A percentile compares a stretch with the other conserved stretches of the same genome.
Conservation (phyloP, 1,140 invertebrate species). For the Papilio dardanus region DNA sequence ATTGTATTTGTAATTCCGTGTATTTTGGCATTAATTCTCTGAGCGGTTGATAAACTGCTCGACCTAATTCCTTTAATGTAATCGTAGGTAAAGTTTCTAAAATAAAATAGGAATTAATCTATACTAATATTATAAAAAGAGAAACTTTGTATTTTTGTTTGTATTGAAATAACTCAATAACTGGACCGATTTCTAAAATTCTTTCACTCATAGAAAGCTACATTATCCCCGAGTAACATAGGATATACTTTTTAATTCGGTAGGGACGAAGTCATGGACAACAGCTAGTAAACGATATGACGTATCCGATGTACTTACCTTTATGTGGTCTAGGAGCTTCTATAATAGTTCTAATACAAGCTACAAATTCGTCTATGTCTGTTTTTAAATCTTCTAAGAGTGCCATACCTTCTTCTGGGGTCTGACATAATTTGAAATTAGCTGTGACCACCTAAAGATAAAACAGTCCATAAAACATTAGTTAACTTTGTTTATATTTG, state of each 20-base stretch:
- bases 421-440: conserved; percentile 62
- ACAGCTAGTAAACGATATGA: too few species aligned
- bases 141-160: too few species aligned
- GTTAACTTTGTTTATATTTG: too few species aligned
- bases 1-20: conserved; percentile 60
- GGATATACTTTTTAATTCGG: too few species aligned
- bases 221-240: too few species aligned
- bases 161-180: too few species aligned
- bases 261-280: too few species aligned
- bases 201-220: too few species aligned
- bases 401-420: conserved; percentile 56
- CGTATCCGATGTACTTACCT: conserved; percentile 55
- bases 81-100: conserved; percentile 43
- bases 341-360: conserved; percentile 50
- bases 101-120: too few species aligned
- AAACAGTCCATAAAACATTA: too few species aligned
- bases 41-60: conserved; percentile 64
- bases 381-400: conserved; percentile 53
- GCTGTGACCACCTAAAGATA: conserved; percentile 60
- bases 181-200: too few species aligned
- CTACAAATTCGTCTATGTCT: conserved; percentile 64
- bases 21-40: conserved; percentile 62
- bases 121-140: too few species aligned
- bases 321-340: conserved; percentile 56
- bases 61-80: conserved; percentile 58